Evolutionary conservation across 2,797 vertebrate species (phyloP).

Genomic region (Sebastes iracundus): DNA sequence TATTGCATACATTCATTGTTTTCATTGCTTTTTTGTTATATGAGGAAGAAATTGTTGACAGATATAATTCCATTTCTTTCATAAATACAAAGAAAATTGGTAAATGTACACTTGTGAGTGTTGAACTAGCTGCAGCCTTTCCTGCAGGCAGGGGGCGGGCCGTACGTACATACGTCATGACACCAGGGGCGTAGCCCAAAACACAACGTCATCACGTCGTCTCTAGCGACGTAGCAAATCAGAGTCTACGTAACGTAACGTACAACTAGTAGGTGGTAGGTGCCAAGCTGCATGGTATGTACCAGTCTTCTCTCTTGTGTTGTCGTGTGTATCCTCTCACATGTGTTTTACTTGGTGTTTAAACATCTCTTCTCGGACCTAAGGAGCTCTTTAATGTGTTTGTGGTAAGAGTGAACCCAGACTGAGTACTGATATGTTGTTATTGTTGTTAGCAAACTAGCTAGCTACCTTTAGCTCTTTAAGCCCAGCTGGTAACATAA

Average conservation of each 20-base stretch:
- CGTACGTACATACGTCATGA: no score
- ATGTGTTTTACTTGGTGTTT: background rate
- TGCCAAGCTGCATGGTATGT: background rate
- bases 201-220: background rate
- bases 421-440: background rate
- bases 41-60: no score
- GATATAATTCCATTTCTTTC: no score
- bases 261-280: background rate
- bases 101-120: background rate
- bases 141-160: no score
- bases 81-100: no score
- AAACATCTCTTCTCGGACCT: background rate
- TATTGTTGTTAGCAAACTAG: background rate
- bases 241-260: background rate
- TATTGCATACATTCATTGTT: no score
- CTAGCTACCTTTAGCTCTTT: conserved; percentile 54
- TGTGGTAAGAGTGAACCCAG: background rate
- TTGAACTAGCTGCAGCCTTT: background rate
- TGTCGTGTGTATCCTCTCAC: conserved; percentile 1
- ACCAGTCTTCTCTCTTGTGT: background rate
- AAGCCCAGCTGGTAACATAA: background rate
- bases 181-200: background rate
- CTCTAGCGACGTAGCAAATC: background rate
- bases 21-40: no score
- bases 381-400: background rate